Conservation (phyloP, 2,113 vertebrate genomes). For the Neolamprologus modestus region DNA sequence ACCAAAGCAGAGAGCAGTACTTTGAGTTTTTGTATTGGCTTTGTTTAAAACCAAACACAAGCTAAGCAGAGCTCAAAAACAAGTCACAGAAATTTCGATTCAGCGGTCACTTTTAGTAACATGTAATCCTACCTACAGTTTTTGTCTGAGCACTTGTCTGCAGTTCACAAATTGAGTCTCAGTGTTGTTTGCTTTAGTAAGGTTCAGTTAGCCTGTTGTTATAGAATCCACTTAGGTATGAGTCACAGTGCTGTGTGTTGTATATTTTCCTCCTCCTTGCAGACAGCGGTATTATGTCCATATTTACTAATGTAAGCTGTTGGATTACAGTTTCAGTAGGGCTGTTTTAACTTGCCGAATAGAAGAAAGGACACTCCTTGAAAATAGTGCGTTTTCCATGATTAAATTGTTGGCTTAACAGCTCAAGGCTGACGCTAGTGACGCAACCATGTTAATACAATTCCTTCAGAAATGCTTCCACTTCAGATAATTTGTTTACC, state of each 20-base stretch:
- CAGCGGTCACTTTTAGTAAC: background rate
- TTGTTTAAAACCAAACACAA: background rate
- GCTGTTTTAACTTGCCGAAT: background rate
- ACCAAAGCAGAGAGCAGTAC: background rate
- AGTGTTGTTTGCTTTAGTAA: background rate
- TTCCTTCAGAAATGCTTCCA: background rate
- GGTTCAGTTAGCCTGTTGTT: background rate
- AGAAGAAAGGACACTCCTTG: background rate
- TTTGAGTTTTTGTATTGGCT: background rate
- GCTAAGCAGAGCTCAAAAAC: background rate
- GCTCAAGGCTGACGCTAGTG: background rate
- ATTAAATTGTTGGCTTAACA: background rate
- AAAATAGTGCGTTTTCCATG: background rate
- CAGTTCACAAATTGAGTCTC: background rate
- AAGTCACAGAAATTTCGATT: background rate
- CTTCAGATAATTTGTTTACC: background rate
- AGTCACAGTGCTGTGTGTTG: background rate
- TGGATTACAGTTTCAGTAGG: background rate
- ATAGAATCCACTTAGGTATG: background rate
- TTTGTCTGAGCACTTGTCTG: background rate
- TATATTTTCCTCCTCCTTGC: background rate
- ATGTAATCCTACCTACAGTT: background rate
- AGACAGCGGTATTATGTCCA: background rate
- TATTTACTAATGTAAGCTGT: background rate
- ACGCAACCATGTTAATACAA: background rate